Conservation (phyloP, 92 coral and sea anemone genomes). For the Pocillopora grandis region DNA sequence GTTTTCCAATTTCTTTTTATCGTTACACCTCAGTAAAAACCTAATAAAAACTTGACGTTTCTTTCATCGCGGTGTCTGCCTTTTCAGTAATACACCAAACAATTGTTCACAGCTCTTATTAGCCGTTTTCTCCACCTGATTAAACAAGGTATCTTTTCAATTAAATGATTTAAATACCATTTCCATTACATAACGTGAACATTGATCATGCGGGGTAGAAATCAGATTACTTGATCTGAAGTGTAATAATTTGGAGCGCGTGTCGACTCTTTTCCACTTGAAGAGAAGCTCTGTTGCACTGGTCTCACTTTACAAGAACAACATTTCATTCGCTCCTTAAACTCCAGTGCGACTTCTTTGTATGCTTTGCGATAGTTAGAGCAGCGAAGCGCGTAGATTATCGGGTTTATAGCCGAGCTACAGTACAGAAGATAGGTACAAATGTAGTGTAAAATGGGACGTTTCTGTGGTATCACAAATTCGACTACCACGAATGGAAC, state of each 20-base stretch:
- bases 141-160: not conserved
- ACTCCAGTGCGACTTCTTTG: not conserved
- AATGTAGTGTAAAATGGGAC: constrained; percentile 21
- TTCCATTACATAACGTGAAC: not conserved
- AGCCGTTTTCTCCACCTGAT: not conserved
- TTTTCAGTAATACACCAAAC: too few relatives aligned
- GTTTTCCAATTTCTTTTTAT: too few relatives aligned
- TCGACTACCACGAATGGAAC: constrained; percentile 55
- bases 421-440: constrained; percentile 56
- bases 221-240: too few relatives aligned
- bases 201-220: not conserved
- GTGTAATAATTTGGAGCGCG: too few relatives aligned
- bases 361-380: constrained; percentile 52
- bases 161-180: not conserved
- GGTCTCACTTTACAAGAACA: not conserved
- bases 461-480: constrained; percentile 8
- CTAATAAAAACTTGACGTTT: too few relatives aligned
- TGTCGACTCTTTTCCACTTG: not conserved
- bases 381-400: constrained; percentile 66
- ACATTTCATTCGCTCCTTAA: not conserved
- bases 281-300: not conserved
- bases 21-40: too few relatives aligned
- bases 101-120: not conserved
- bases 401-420: constrained; percentile 55
- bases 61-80: too few relatives aligned